phyloP scores from a whole-genome alignment of 2,797 vertebrate species.

The Pteronotus mesoamericanus region DNA sequence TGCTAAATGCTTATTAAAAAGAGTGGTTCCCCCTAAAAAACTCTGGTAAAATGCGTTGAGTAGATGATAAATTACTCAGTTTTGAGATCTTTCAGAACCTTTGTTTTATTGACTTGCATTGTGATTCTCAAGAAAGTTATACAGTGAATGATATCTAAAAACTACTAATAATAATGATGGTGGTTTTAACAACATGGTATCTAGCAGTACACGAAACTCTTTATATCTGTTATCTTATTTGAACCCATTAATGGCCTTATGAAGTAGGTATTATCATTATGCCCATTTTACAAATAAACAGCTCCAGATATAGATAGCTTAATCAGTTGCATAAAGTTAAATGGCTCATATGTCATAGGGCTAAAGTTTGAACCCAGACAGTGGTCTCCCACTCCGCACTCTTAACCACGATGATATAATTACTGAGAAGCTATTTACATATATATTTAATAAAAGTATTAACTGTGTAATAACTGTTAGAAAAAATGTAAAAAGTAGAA shows the following conservation, averaged over 20 bases:
- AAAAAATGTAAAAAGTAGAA: neutral
- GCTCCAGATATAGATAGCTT: neutral
- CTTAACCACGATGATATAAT: neutral
- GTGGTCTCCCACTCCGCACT: neutral
- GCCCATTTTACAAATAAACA: neutral
- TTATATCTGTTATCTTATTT: neutral
- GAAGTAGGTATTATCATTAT: neutral
- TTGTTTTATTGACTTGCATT: neutral
- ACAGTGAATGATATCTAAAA: neutral
- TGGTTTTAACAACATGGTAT: neutral
- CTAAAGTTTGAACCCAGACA: neutral
- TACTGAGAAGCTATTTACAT: neutral
- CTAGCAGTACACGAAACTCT: neutral
- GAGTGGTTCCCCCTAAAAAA: neutral
- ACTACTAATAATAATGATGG: neutral
- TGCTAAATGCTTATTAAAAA: neutral
- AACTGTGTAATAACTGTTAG: neutral
- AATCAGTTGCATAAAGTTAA: neutral
- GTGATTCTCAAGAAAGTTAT: neutral
- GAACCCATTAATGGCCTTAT: neutral
- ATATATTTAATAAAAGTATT: neutral
- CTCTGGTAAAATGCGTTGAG: neutral
- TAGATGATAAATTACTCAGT: neutral
- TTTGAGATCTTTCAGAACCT: neutral
- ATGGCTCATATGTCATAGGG: neutral